Base-by-base conservation (phyloP, 1,140 invertebrate genomes). In the Drosophila serrata region DNA sequence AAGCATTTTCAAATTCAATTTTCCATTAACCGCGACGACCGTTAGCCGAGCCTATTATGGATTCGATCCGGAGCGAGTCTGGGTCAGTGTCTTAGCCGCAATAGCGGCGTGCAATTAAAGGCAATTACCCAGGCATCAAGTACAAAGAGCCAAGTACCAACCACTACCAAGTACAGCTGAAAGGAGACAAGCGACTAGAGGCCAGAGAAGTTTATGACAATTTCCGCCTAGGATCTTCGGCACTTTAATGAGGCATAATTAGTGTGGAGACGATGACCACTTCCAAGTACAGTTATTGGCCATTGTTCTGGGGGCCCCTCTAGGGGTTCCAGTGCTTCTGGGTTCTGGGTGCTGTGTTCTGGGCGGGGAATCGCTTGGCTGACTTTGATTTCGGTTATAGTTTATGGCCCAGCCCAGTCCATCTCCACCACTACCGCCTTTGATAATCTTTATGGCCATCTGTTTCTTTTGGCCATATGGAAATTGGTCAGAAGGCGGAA, bases 31-130 rank as follows among this genome's bases (percentile, higher is more conserved):
- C 56, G 33, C 33, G 35, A 27, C 29, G 39, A 55, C 35, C 22
- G 58, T 57, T 78, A 58, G 40, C 67, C 40, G 39, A 39, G 45
- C 48, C 49, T 45, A 88, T 88, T 90, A 88, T 69, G 48, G 80
- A 84, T 90, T 79, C 67, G 77, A 65, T 70, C 69, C 80, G 70
- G 65, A 46, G 60, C 61, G 80, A 88, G 85, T 88, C 85, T 88
- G 84, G 85, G 85, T 88, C 85, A 88, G 85, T 90, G 85, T 88
- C 85, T 88, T 90, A 85, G 84, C 85, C 67, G 82, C 84, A 87
- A 85, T 86, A 59, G 64, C 40, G 48, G 48, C 46, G 27, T 59
- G 75, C 78, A 88, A 88, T 88, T 88, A 88, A 78, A 78, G 73
- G 73, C 84, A 88, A 88, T 88, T 88, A 88, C 62, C 62, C 55